Percentiles rank a stretch among this genome's conserved stretches.
Conservation (phyloP, 2,888 invertebrate genomes). For the Dasypogon diadema region DNA sequence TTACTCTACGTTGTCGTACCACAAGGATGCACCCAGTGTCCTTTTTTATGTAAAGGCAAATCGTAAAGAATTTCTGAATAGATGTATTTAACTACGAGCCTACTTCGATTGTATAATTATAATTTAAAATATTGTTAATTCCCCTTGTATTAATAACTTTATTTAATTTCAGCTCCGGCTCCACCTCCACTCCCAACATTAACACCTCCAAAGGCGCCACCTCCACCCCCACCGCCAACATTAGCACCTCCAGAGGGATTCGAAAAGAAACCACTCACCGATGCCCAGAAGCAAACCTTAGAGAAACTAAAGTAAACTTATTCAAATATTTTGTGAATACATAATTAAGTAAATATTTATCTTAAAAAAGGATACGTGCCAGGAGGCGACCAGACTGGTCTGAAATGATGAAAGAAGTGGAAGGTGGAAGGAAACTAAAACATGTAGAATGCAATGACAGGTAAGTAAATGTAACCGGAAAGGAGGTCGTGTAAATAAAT, state of each 20-base stretch:
- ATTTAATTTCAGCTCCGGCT: slow-evolving; percentile 67
- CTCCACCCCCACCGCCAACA: slow-evolving; percentile 80
- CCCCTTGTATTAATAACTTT: too few relatives aligned
- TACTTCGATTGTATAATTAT: too few relatives aligned
- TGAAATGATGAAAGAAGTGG: slow-evolving; percentile 92
- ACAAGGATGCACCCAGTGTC: too few relatives aligned
- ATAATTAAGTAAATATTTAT: slow-evolving; percentile 36
- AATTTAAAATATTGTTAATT: too few relatives aligned
- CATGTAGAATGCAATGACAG: slow-evolving; percentile 90
- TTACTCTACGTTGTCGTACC: too few relatives aligned
- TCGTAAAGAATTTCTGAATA: too few relatives aligned
- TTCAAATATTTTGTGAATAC: background rate
- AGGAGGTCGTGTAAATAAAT: background rate
- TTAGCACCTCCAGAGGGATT: slow-evolving; percentile 74
- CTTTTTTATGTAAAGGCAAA: too few relatives aligned
- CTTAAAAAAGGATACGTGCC: slow-evolving; percentile 74
- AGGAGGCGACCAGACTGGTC: slow-evolving; percentile 89
- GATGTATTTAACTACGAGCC: too few relatives aligned
- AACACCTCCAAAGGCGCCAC: slow-evolving; percentile 72
- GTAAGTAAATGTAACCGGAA: slow-evolving; percentile 63
- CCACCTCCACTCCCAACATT: slow-evolving; percentile 66
- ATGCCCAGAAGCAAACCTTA: slow-evolving; percentile 75
- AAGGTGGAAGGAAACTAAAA: slow-evolving; percentile 79
- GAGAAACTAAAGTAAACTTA: slow-evolving; percentile 75
- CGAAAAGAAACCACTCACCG: slow-evolving; percentile 73